Evolutionary conservation across 2,797 vertebrate species (phyloP).

Genomic region (Masticophis lateralis): DNA sequence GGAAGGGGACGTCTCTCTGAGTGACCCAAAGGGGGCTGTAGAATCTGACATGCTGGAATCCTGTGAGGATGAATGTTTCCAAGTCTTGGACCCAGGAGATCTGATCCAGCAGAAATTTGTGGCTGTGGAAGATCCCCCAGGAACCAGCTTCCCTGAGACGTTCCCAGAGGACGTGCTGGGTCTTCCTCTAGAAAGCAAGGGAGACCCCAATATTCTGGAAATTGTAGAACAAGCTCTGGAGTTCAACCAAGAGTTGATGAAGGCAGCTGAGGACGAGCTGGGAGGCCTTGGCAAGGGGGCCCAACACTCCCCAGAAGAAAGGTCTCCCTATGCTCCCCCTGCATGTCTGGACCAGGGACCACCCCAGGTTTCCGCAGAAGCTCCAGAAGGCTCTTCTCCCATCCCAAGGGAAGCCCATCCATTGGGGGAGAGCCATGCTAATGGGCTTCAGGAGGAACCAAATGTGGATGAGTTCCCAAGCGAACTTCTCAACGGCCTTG

Average conservation of each 20-base stretch:
- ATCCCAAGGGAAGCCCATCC: neutral
- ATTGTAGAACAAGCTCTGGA: conserved; percentile 62
- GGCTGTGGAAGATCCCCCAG: accelerated
- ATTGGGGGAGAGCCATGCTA: accelerated
- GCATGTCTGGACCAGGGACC: neutral
- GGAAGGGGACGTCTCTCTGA: neutral
- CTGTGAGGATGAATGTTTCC: accelerated
- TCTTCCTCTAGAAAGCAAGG: accelerated
- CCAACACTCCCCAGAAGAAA: accelerated
- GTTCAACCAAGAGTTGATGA: conserved; percentile 59
- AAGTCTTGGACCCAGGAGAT: accelerated
- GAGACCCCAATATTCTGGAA: conserved; percentile 50
- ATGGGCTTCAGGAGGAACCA: conserved; percentile 34
- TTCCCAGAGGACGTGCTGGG: neutral
- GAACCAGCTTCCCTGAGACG: accelerated
- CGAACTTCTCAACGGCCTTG: conserved; percentile 15
- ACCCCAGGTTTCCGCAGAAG: neutral
- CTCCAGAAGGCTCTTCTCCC: accelerated
- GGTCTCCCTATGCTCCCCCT: accelerated
- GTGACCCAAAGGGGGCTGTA: accelerated
- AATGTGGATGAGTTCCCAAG: conserved; percentile 25
- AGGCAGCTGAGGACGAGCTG: accelerated
- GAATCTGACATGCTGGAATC: accelerated
- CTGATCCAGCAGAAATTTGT: neutral
- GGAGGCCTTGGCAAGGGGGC: accelerated